Evolutionary conservation across 2,113 vertebrate species (phyloP), one percentile per base, ranked within the genome.

Genomic region (Corydoras sp.): DNA sequence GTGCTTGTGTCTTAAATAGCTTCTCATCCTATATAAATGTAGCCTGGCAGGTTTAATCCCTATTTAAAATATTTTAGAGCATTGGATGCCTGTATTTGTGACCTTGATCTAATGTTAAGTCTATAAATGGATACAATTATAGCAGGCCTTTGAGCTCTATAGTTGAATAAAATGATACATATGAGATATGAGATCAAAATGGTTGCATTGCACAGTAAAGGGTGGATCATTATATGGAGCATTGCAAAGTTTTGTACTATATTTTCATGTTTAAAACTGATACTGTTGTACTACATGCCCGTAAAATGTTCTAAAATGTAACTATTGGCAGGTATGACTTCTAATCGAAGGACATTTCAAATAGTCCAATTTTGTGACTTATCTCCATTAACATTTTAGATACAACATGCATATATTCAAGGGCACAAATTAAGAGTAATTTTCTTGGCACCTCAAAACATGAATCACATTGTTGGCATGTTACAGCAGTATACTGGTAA

Each of bases 51-150:
- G 60, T 76, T 79, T 64, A 48, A 75, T 55, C 49, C 59, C 68
- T 15, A 78, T 77, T 78, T 68, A 74, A 69, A 71, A 71, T 58
- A 71, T 74, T 59, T 65, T 54, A 73, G 58, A 13, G 56, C 61
- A 30, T 65, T 50, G 61, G 56, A 61, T 61, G 65, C 24, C 55
- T 77, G 32, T 49, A 69, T 73, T 65, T 50, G 58, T 61, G 68
- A 78, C 69, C 58, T 72, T 71, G 64, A 68, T 62, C 58, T 35
- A 65, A 49, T 9, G 48, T 73, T 51, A 51, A 65, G 66, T 73
- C 71, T 73, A 77, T 77, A 71, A 77, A 71, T 51, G 6, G 63
- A 70, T 56, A 64, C 72, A 75, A 78, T 71, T 66, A 74, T 68
- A 74, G 2, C 53, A 54, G 69, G 58, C 68, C 72, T 68, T 71